A percentile compares a stretch with the other conserved stretches of the same genome.
Evolutionary conservation across 1,140 invertebrate species (phyloP).

Genomic region (Pollicipes pollicipes): DNA sequence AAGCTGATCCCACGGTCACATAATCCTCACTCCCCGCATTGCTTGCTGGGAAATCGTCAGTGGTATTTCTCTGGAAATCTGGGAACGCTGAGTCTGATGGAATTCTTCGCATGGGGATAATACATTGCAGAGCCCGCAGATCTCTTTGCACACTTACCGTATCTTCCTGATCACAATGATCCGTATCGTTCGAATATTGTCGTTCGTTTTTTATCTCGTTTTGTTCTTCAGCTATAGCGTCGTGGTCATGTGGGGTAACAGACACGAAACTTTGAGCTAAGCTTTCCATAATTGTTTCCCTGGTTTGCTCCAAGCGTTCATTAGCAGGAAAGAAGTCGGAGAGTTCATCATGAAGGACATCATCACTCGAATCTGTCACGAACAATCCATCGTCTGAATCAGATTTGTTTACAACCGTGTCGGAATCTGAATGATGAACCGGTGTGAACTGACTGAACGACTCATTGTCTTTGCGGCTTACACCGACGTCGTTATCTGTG

Average conservation of each 20-base stretch:
- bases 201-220: not conserved
- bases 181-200: not conserved
- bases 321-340: not conserved
- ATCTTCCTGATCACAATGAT: not conserved
- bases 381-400: not conserved
- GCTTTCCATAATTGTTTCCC: not conserved
- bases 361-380: not conserved
- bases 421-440: not conserved
- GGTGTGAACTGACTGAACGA: not conserved
- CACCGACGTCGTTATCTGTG: not conserved
- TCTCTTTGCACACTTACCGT: not conserved
- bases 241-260: not conserved
- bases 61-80: not conserved
- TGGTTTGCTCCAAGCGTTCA: not conserved
- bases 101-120: not conserved
- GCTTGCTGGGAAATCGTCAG: not conserved
- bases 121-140: not conserved
- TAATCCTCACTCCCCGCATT: not conserved
- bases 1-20: not conserved
- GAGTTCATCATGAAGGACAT: not conserved
- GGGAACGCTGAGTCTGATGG: not conserved
- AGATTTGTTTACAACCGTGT: not conserved
- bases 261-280: not conserved
- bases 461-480: not conserved
- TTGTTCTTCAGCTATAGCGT: not conserved